Evolutionary conservation across 2,113 vertebrate genomes (phyloP).

Genomic region (Dipodomys merriami): DNA sequence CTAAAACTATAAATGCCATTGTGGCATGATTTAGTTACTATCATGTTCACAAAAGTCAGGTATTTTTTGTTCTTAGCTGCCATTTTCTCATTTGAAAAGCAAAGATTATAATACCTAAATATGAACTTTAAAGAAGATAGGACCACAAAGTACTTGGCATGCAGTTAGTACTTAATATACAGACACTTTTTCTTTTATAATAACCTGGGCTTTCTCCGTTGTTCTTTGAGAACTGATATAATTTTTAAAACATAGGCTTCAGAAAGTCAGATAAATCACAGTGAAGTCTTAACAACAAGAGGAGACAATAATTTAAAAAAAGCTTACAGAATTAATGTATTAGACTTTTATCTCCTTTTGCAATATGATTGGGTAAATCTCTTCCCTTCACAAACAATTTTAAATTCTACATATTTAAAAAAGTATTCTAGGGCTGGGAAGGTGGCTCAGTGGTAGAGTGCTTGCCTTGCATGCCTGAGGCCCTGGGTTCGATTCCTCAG

Average conservation of each 20-base stretch:
- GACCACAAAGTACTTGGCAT: neutral
- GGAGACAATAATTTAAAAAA: neutral
- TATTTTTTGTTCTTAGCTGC: neutral
- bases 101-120: neutral
- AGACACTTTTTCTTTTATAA: neutral
- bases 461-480: no score
- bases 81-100: slow-evolving; percentile 33
- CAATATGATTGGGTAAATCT: neutral
- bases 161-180: neutral
- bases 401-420: neutral
- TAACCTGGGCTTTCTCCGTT: neutral
- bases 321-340: neutral
- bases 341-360: neutral
- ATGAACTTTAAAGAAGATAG: neutral
- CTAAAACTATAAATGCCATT: neutral
- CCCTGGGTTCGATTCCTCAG: no score
- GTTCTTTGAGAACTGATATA: neutral
- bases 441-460: no score
- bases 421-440: slow-evolving; percentile 22
- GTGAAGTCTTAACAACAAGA: neutral
- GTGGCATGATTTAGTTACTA: neutral
- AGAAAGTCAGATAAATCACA: neutral
- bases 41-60: neutral
- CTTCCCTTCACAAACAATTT: slow-evolving; percentile 6
- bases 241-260: slow-evolving; percentile 10